Evolutionary conservation across 2,797 vertebrate genomes (phyloP), one percentile per base, ranked within the genome.

Genomic region (Pogoniulus pusillus): DNA sequence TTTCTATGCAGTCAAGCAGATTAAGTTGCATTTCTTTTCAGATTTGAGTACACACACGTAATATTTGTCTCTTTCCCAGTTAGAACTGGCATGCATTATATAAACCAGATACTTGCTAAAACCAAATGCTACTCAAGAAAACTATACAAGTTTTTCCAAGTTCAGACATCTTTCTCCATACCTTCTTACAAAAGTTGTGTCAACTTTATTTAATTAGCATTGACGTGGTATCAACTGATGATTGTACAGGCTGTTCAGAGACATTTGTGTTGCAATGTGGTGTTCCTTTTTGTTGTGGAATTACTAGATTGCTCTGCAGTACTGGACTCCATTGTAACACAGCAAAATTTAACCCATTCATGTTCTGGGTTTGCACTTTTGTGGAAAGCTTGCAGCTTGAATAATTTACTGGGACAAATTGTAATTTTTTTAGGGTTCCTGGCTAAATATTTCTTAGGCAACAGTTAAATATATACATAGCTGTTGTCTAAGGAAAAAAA

Each of bases 161-260:
- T 11, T 75, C 79, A 93, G 82, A 77, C 70, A 72, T 57, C 93
- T 93, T 94, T 87, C 93, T 80, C 35, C 86, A 69, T 59, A 51
- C 29, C 37, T 66, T 86, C 84, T 95, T 89, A 74, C 65, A 95
- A 72, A 87, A 82, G 75, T 79, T 85, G 69, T 92, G 80, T 88
- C 74, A 85, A 63, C 29, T 82, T 24, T 75, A 4, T 64, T 85
- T 89, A 93, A 91, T 94, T 94, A 91, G 51, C 70, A 87, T 85
- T 96, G 94, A 94, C 32, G 70, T 93, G 83, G 10, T 87, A 87
- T 32, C 59, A 64, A 12, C 26, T 32, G 64, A 27, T 1, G 2
- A 27, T 34, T 63, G 77, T 71, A 92, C 93, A 92, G 79, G 23
- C 47, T 94, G 89, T 93, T 90, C 68, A 62, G 81, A 89, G 47